A percentile compares a stretch with the other conserved stretches of the same genome.
These are phyloP conservation scores for Vesta saturnalis DNA, from an alignment of 2,888 invertebrate species.

Conservation along the genomic window DNA sequence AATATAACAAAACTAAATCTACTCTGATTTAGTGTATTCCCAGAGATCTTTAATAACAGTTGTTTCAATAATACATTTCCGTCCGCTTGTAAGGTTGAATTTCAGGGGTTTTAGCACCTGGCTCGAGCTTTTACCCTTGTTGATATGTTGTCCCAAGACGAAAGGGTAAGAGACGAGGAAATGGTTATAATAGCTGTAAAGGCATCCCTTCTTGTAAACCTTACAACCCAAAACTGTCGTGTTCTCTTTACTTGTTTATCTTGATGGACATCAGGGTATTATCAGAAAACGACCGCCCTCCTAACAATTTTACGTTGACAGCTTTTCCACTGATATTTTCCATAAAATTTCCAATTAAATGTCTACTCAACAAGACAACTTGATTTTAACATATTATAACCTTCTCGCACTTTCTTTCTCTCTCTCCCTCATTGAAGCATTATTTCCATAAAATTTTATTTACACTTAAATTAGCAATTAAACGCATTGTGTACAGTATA, in stretches of 20 bases:
- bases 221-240: conserved; percentile 12
- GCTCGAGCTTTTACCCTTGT: conserved; percentile 22
- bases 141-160: conserved; percentile 19
- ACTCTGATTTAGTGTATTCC: no score
- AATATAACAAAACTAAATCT: no score
- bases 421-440: no score
- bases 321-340: conserved; percentile 19
- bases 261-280: conserved; percentile 23
- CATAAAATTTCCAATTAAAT: conserved; percentile 16
- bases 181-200: conserved; percentile 33
- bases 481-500: no score
- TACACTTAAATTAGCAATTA: no score
- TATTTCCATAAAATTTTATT: no score
- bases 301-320: conserved; percentile 23
- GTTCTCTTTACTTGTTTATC: conserved; percentile 26
- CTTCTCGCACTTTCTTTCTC: no score
- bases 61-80: conserved; percentile 35
- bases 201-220: conserved; percentile 26
- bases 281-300: conserved; percentile 9
- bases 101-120: conserved; percentile 32
- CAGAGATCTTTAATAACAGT: conserved; percentile 24
- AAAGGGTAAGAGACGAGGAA: conserved; percentile 28
- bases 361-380: no score
- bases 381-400: no score
- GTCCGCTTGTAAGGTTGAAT: conserved; percentile 25